phyloP scores from a whole-genome alignment of 2,113 vertebrate genomes.

The Rousettus leschenaultii region DNA sequence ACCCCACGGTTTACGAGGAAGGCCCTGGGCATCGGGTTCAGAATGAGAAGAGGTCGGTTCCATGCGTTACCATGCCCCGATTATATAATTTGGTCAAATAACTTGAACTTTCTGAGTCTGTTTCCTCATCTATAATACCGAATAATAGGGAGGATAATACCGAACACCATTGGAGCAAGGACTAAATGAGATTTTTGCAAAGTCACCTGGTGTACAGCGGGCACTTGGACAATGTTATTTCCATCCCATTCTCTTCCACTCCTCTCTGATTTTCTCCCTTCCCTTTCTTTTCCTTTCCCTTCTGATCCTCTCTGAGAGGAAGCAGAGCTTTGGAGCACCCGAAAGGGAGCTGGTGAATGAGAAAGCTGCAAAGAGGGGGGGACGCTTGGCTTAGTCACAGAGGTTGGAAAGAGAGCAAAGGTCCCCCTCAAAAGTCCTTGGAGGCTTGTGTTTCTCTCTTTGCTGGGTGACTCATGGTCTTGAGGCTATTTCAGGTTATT shows the following conservation, averaged over 20 bases:
- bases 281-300: neutral
- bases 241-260: neutral
- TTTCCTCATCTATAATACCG: neutral
- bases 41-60: neutral
- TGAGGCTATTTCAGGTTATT: conserved; percentile 41
- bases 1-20: neutral
- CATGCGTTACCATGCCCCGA: neutral
- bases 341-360: neutral
- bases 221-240: neutral
- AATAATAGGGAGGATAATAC: neutral
- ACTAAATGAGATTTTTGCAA: neutral
- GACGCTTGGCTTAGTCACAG: neutral
- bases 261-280: neutral
- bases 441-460: conserved; percentile 18
- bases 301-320: neutral
- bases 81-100: neutral
- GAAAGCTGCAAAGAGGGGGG: neutral
- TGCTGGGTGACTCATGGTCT: conserved; percentile 49
- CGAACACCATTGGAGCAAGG: neutral
- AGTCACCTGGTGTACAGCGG: no score
- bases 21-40: neutral
- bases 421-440: conserved; percentile 13
- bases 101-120: neutral
- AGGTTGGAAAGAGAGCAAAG: neutral
- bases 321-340: neutral